A percentile compares a stretch with the other conserved stretches of the same genome.
These are phyloP conservation scores for Sebastes elongatus DNA, from an alignment of 2,797 vertebrate species.

Conservation along the genomic window DNA sequence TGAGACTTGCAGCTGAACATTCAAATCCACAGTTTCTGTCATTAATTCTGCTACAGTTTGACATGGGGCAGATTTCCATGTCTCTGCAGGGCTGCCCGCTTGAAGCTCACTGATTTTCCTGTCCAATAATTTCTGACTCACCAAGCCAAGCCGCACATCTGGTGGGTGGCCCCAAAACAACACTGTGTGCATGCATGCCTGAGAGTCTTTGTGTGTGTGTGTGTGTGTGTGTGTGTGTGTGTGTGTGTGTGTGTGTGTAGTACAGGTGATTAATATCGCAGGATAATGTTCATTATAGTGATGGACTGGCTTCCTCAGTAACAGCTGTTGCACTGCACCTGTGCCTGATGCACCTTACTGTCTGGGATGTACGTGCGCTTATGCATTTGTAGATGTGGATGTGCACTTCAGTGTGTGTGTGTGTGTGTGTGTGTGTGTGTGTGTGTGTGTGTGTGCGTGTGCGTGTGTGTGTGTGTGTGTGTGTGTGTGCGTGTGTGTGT, in stretches of 20 bases:
- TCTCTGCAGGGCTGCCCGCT: slow-evolving; percentile 42
- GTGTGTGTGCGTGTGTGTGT: too few species aligned
- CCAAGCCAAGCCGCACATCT: slow-evolving; percentile 65
- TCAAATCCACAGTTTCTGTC: slow-evolving; percentile 25
- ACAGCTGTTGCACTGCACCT: slow-evolving; percentile 80
- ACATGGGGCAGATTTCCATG: slow-evolving; percentile 47
- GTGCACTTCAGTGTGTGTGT: slow-evolving; percentile 23
- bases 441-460: slow-evolving; percentile 32
- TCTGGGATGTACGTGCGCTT: slow-evolving; percentile 43
- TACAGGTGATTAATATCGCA: slow-evolving; percentile 77
- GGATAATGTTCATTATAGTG: slow-evolving; percentile 79
- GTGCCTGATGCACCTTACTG: slow-evolving; percentile 56
- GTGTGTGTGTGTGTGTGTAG: slow-evolving; percentile 4
- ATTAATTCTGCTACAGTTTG: slow-evolving; percentile 56
- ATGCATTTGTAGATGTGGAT: slow-evolving; percentile 18
- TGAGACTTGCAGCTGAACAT: slow-evolving; percentile 10
- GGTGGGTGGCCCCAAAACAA: slow-evolving; percentile 48
- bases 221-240: slow-evolving; percentile 1
- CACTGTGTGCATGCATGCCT: slow-evolving; percentile 17
- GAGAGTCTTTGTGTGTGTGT: slow-evolving; percentile 8
- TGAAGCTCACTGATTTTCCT: slow-evolving; percentile 29
- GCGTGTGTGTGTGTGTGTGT: slow-evolving; percentile 24
- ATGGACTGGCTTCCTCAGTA: slow-evolving; percentile 77
- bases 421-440: slow-evolving; percentile 28
- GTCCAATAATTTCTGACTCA: slow-evolving; percentile 55